phyloP scores from a whole-genome alignment of 2,888 invertebrate species.

The Stictocephala bisonia region DNA sequence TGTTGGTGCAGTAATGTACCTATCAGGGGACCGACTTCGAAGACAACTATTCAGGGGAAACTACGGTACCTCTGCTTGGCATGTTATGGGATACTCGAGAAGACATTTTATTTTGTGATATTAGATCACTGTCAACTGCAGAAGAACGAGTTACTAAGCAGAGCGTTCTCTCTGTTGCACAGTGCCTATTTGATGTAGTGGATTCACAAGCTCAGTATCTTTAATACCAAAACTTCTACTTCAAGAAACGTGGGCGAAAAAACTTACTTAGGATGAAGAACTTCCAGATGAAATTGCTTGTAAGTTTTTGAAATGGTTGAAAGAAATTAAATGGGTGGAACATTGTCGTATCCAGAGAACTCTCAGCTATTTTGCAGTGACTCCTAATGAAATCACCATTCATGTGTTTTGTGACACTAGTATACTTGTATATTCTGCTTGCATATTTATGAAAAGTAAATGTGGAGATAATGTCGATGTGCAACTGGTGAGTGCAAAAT shows the following conservation, averaged over 20 bases:
- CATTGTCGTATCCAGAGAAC: too few relatives aligned
- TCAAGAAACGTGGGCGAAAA: constrained; percentile 45
- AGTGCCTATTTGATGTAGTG: constrained; percentile 56
- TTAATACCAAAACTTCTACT: constrained; percentile 55
- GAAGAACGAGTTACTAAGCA: constrained; percentile 22
- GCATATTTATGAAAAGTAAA: constrained; percentile 31
- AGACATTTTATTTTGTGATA: constrained; percentile 30
- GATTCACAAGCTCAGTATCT: constrained; percentile 51
- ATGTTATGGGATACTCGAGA: constrained; percentile 46
- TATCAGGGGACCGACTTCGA: too few relatives aligned
- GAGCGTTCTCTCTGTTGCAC: constrained; percentile 49
- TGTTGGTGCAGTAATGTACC: constrained; percentile 43
- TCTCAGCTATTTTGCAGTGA: too few relatives aligned
- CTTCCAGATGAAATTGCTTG: background rate
- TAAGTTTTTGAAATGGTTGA: too few relatives aligned
- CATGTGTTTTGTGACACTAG: constrained; percentile 44
- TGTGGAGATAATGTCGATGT: constrained; percentile 37
- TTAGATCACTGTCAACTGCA: background rate
- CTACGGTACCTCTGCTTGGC: background rate
- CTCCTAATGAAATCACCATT: constrained; percentile 45
- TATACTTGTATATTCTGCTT: constrained; percentile 37
- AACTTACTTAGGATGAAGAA: constrained; percentile 16
- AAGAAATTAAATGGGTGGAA: too few relatives aligned
- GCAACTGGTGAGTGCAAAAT: constrained; percentile 55
- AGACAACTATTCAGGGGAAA: too few relatives aligned